Evolutionary conservation across 1,140 invertebrate genomes (phyloP).

Genomic region (Pseudobourletiella spinata): DNA sequence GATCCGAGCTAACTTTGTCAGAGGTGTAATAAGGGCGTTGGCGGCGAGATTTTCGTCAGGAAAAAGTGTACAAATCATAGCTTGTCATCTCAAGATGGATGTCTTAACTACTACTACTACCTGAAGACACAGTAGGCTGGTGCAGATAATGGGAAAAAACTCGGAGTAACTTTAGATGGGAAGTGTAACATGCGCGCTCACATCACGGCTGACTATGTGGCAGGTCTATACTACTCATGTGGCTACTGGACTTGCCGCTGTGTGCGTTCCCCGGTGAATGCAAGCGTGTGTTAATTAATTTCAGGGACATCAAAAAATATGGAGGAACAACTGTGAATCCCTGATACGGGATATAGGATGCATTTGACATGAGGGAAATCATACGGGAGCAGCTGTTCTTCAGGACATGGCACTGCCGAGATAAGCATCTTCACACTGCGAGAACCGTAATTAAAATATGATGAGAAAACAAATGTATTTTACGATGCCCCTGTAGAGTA

Average conservation of each 20-base stretch:
- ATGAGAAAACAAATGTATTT: constrained; percentile 2
- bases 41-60: too few relatives aligned
- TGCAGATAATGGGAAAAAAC: neutral
- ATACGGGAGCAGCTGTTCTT: neutral
- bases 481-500: neutral
- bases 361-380: neutral
- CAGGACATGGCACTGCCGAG: neutral
- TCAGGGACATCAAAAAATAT: neutral
- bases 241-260: neutral
- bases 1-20: too few relatives aligned
- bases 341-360: too few relatives aligned
- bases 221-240: neutral
- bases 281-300: constrained; percentile 7
- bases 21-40: too few relatives aligned
- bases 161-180: too few relatives aligned
- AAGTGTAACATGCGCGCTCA: too few relatives aligned
- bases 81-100: too few relatives aligned
- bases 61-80: too few relatives aligned
- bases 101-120: neutral
- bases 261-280: too few relatives aligned
- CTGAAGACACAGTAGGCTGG: neutral
- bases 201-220: too few relatives aligned
- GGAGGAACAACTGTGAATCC: neutral
- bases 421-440: neutral
- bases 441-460: constrained; percentile 3